Conservation (phyloP, 92 coral and sea anemone genomes). For the Chrysogorgia sp. region DNA sequence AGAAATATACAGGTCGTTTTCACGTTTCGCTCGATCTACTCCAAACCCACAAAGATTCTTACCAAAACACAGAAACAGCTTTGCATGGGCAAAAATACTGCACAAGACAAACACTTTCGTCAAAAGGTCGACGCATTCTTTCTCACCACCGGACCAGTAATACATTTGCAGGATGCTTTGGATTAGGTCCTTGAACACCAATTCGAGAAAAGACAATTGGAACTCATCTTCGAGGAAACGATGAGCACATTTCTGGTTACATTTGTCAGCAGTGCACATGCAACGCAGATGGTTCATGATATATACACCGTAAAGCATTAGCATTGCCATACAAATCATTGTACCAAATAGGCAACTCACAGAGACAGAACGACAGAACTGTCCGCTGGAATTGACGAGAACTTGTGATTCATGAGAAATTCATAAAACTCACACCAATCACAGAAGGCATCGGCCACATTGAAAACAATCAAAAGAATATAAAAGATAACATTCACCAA, state of each 20-base stretch:
- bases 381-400: constrained; percentile 4
- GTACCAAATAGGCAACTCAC: too few relatives aligned
- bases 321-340: too few relatives aligned
- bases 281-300: too few relatives aligned
- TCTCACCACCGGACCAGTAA: background rate
- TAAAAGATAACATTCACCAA: constrained; percentile 14
- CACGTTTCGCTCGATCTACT: background rate
- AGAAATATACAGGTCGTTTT: too few relatives aligned
- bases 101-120: background rate
- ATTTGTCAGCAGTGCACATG: too few relatives aligned
- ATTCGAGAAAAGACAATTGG: background rate
- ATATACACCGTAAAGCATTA: too few relatives aligned
- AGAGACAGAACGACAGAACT: too few relatives aligned
- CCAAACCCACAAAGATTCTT: constrained; percentile 26
- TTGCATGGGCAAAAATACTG: constrained; percentile 9
- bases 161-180: constrained; percentile 1
- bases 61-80: constrained; percentile 26
- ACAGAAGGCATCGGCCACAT: background rate
- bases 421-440: constrained; percentile 4
- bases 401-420: background rate
- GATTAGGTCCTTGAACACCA: background rate
- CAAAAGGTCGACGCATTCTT: background rate
- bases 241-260: too few relatives aligned
- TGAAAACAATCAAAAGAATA: background rate
- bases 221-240: too few relatives aligned